phyloP scores from a whole-genome alignment of 2,797 vertebrate genomes.

The Dipus sagitta region DNA sequence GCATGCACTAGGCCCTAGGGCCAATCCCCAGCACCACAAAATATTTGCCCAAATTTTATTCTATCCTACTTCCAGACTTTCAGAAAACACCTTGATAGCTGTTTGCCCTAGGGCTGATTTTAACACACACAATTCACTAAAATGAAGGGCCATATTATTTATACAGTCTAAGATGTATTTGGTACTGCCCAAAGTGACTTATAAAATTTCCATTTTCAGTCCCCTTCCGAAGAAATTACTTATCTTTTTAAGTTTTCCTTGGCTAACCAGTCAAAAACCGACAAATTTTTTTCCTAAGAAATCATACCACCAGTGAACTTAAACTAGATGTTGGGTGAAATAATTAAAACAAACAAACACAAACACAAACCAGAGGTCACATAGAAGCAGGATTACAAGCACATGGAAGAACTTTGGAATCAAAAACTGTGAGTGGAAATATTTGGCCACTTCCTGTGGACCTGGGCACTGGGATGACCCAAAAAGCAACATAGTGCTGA shows the following conservation, averaged over 20 bases:
- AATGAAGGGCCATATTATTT: neutral
- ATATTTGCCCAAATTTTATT: neutral
- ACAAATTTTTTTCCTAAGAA: constrained; percentile 18
- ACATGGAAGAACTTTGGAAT: constrained; percentile 41
- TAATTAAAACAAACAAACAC: constrained; percentile 12
- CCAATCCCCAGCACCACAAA: neutral
- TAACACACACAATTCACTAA: neutral
- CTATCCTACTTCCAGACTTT: constrained; percentile 11
- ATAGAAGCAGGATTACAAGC: neutral
- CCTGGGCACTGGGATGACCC: no score
- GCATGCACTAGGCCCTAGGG: neutral
- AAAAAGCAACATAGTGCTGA: no score
- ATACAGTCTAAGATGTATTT: neutral
- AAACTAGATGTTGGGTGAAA: constrained; percentile 9
- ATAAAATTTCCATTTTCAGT: constrained; percentile 41
- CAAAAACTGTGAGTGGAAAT: constrained; percentile 41
- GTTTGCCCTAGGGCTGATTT: neutral
- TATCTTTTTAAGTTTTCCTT: constrained; percentile 44
- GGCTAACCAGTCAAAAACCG: constrained; percentile 30
- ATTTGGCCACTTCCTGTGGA: neutral
- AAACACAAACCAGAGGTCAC: neutral
- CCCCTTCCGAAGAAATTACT: neutral
- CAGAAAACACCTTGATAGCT: neutral
- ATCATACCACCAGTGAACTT: neutral
- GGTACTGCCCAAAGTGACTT: constrained; percentile 15